phyloP scores from a whole-genome alignment of 2,797 vertebrate genomes.

The Spheniscus humboldti region DNA sequence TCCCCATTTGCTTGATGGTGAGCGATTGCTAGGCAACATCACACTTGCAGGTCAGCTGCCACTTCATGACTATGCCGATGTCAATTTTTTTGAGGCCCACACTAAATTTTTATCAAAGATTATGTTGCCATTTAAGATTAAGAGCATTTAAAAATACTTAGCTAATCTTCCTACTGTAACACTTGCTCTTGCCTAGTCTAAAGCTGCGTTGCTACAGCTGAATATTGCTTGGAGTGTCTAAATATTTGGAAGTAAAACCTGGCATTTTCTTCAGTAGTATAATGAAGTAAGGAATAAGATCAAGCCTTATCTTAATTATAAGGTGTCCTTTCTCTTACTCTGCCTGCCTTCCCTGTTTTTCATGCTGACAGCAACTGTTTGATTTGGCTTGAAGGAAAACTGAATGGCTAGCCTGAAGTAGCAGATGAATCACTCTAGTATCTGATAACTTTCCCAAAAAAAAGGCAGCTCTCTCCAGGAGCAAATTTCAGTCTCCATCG shows the following conservation, averaged over 20 bases:
- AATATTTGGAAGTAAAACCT: constrained; percentile 41
- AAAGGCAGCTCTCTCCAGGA: neutral
- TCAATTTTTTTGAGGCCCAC: neutral
- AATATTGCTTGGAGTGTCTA: neutral
- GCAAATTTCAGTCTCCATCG: constrained; percentile 17
- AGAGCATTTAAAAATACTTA: constrained; percentile 5
- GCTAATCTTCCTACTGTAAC: neutral
- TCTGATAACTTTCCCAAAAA: constrained; percentile 43
- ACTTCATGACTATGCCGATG: neutral
- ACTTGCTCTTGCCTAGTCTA: neutral
- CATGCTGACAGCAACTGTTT: constrained; percentile 19
- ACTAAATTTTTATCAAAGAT: neutral
- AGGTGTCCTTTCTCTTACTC: constrained; percentile 17
- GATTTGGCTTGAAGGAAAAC: constrained; percentile 46
- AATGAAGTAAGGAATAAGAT: neutral
- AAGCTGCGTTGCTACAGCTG: neutral
- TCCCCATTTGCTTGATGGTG: neutral
- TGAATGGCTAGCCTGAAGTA: constrained; percentile 15
- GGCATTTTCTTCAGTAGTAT: constrained; percentile 6
- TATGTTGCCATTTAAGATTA: neutral
- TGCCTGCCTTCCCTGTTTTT: constrained; percentile 32
- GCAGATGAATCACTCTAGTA: constrained; percentile 48
- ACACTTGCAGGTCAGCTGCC: constrained; percentile 21
- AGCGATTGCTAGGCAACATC: constrained; percentile 19
- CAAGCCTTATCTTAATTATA: constrained; percentile 38